Evolutionary conservation across 2,888 invertebrate genomes (phyloP).

Genomic region (Labia minor): DNA sequence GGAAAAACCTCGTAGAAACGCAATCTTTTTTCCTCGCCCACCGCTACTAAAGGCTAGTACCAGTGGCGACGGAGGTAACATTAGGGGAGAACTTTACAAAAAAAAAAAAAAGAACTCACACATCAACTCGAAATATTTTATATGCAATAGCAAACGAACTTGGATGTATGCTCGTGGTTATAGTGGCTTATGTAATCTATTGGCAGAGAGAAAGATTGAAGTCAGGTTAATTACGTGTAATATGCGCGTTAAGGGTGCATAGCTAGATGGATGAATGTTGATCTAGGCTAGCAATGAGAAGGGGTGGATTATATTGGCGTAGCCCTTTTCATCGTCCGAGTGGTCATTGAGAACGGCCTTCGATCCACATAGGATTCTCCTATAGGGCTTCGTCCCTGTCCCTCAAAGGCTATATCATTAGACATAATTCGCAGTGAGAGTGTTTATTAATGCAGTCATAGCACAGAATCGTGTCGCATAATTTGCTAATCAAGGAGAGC

Average conservation of each 20-base stretch:
- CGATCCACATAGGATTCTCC: background rate
- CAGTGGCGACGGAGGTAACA: background rate
- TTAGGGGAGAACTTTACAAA: background rate
- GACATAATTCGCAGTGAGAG: background rate
- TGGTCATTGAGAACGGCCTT: background rate
- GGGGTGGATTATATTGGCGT: constrained; percentile 1
- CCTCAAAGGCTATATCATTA: constrained; percentile 1
- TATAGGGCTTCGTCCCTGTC: background rate
- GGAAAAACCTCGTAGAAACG: constrained; percentile 7
- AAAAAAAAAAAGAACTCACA: background rate
- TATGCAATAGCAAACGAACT: background rate
- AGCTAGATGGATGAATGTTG: background rate
- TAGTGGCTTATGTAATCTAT: background rate
- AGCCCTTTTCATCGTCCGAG: constrained; percentile 5
- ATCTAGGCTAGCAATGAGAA: background rate
- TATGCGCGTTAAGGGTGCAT: background rate
- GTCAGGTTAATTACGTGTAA: background rate
- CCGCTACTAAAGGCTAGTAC: background rate
- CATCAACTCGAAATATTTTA: background rate
- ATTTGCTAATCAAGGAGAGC: background rate
- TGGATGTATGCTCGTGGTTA: background rate
- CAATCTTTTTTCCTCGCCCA: background rate
- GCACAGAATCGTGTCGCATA: constrained; percentile 13
- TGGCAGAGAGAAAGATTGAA: background rate
- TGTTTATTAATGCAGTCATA: constrained; percentile 7